A percentile compares a stretch with the other conserved stretches of the same genome.
Conservation (phyloP, 1,140 invertebrate species). For the Mylabris phalerata region DNA sequence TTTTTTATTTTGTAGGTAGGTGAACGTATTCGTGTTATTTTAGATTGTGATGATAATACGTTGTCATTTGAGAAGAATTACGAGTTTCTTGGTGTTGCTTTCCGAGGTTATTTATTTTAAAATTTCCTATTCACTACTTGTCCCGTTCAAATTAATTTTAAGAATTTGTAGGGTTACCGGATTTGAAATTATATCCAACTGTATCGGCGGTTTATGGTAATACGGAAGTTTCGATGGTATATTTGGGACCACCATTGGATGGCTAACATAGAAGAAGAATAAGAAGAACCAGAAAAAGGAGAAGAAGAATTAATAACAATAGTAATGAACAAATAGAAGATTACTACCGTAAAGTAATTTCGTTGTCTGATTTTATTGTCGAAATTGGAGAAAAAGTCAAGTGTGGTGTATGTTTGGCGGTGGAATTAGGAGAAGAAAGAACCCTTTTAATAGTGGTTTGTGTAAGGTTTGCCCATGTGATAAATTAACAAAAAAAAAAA, state of each 20-base stretch:
- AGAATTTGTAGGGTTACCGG: constrained; percentile 71
- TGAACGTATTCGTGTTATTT: constrained; percentile 91
- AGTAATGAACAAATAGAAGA: too few species aligned
- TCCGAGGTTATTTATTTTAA: constrained; percentile 60
- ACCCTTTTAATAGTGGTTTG: too few species aligned
- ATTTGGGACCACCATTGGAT: constrained; percentile 88
- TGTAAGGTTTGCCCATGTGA: too few species aligned
- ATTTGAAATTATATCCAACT: constrained; percentile 90
- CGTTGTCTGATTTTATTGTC: too few species aligned
- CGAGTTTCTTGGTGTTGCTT: constrained; percentile 97
- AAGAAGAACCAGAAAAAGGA: too few species aligned
- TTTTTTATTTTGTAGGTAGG: constrained; percentile 66
- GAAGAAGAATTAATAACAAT: too few species aligned
- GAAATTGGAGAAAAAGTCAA: too few species aligned
- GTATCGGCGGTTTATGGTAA: constrained; percentile 98
- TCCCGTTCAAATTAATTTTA: neutral
- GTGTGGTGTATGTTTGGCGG: too few species aligned
- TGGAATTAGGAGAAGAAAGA: too few species aligned
- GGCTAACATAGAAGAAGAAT: constrained; percentile 57
- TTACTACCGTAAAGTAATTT: too few species aligned
- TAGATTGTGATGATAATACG: constrained; percentile 96
- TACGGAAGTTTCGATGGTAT: constrained; percentile 99
- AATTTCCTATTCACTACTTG: neutral
- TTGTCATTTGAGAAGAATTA: constrained; percentile 98
- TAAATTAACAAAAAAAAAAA: too few species aligned